Evolutionary conservation across 2,888 invertebrate species (phyloP), one percentile per base, ranked within the genome.

Genomic region (Polymixis lichenea): DNA sequence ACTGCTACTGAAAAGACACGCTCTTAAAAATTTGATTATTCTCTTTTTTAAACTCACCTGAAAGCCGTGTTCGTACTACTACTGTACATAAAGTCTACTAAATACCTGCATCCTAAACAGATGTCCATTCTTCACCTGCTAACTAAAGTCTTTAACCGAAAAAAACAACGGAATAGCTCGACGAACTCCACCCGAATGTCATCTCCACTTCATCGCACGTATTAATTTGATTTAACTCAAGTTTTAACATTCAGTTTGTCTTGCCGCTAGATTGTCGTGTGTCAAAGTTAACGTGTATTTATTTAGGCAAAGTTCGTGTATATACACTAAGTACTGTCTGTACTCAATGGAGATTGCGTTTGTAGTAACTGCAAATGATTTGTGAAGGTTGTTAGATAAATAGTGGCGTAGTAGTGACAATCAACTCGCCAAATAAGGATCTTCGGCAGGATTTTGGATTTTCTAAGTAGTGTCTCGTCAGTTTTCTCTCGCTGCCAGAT

Each of bases 191-290:
- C 15, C 38, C 17, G 5, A 73, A 58, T 62, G 55, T 32, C 60
- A 38, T 46, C 66, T 38, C 66, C 51, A 66, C 61, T 53, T 61
- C 60, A 65, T 25, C 67, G 69, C 64, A 58, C 60, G 77, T 62
- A 87, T 78, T 69, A 68, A 84, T 85, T 77, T 77, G 77, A 76
- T 78, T 77, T 51, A 72, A 75, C 62, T 58, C 56, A 85, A 85
- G 85, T 85, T 86, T 84, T 67, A 75, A 85, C 74, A 76, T 74
- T 17, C 25, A 53, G 79, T 86, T 85, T 85, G 75, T 74, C 77
- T 87, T 85, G 58, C 9, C 11, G 19, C 55, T 76, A 72, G 76
- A 77, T 66, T 82, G 69, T 75, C 78, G 67, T 66, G 53, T 77
- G 76, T 71, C 38, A 58, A 53, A 74, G 65, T 72, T 67, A 58